These are phyloP conservation scores for Drosophila nasuta DNA, from an alignment of 1,140 invertebrate genomes.

Conservation along the genomic window DNA sequence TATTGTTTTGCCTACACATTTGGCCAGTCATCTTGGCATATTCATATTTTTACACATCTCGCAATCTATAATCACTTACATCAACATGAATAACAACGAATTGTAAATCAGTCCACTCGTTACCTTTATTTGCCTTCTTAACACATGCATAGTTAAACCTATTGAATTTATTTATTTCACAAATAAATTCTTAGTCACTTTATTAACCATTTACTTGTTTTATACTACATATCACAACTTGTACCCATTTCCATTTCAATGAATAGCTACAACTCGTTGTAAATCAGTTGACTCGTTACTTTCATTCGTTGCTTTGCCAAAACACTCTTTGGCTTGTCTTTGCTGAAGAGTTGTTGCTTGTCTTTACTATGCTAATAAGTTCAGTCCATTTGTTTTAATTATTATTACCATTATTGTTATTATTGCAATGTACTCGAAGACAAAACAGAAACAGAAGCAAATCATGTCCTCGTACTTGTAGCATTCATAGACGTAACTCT, in stretches of 20 bases:
- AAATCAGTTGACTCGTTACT: not conserved
- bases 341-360: not conserved
- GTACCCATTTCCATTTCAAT: too few relatives aligned
- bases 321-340: not conserved
- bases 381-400: constrained; percentile 69
- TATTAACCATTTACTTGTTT: too few relatives aligned
- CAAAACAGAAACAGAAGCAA: constrained; percentile 8
- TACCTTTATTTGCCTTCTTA: not conserved
- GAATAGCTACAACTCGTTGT: not conserved
- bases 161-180: too few relatives aligned
- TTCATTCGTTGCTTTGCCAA: not conserved
- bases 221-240: not conserved
- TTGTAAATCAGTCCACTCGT: not conserved
- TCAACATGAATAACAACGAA: too few relatives aligned
- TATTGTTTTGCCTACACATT: too few relatives aligned
- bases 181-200: too few relatives aligned
- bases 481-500: constrained; percentile 1
- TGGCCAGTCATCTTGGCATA: too few relatives aligned
- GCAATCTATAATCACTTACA: too few relatives aligned
- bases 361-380: constrained; percentile 35
- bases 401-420: constrained; percentile 53
- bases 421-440: constrained; percentile 48
- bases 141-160: too few relatives aligned
- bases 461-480: not conserved
- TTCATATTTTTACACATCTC: too few relatives aligned